phyloP scores from a whole-genome alignment of 2,113 vertebrate species.

The Epinephelus lanceolatus region DNA sequence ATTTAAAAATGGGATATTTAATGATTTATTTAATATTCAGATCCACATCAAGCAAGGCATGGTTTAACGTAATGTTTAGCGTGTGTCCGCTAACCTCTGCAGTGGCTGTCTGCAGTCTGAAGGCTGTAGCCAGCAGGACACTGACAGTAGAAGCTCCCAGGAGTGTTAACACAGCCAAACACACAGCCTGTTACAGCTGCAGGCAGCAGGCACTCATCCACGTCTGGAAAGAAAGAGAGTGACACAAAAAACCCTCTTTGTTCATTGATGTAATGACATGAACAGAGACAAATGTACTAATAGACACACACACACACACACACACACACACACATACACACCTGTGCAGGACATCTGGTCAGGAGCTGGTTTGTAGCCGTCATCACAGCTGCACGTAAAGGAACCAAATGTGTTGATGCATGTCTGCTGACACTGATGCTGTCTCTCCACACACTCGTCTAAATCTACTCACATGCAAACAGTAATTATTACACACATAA shows the following conservation, averaged over 20 bases:
- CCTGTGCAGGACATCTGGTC: conserved; percentile 65
- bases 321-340: conserved; percentile 20
- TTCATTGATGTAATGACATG: neutral
- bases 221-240: conserved; percentile 59
- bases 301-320: conserved; percentile 16
- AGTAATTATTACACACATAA: neutral
- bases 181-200: conserved; percentile 53
- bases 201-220: conserved; percentile 73
- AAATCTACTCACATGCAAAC: conserved; percentile 61
- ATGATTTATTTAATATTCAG: too few species aligned
- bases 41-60: neutral
- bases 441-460: conserved; percentile 71
- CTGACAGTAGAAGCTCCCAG: conserved; percentile 70
- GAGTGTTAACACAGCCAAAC: conserved; percentile 73
- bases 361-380: conserved; percentile 57
- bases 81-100: conserved; percentile 55
- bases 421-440: conserved; percentile 71
- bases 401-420: conserved; percentile 80
- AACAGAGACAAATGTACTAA: conserved; percentile 13
- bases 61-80: neutral
- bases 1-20: too few species aligned
- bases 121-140: conserved; percentile 69
- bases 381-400: conserved; percentile 71
- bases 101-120: conserved; percentile 45
- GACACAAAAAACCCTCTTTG: neutral